Percentiles rank a stretch among this genome's conserved stretches.
These are phyloP conservation scores for Wiebesia pumilae DNA, from an alignment of 1,140 invertebrate genomes.

Conservation along the genomic window DNA sequence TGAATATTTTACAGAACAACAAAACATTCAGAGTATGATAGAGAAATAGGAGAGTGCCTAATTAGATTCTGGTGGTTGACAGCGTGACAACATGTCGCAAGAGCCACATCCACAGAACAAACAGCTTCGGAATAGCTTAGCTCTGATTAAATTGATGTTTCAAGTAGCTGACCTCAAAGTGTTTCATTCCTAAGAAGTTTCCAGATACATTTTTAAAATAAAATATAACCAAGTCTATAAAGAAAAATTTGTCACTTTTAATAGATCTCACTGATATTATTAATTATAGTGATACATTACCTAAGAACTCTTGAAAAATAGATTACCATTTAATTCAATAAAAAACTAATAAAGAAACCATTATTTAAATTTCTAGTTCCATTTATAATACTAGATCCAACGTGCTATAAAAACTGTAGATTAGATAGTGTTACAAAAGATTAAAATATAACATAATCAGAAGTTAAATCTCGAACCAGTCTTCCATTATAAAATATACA, in stretches of 20 bases:
- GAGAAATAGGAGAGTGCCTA: constrained; percentile 49
- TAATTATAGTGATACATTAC: no score
- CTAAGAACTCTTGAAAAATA: no score
- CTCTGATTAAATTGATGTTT: constrained; percentile 1
- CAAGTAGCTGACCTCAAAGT: constrained; percentile 31
- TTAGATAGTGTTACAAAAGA: no score
- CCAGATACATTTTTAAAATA: constrained; percentile 23
- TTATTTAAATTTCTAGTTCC: no score
- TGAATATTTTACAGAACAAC: background rate
- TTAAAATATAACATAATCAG: no score
- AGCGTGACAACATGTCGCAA: constrained; percentile 52
- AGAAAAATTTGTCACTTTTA: background rate
- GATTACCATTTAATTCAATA: no score
- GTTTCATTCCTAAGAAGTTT: background rate
- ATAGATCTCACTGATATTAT: no score
- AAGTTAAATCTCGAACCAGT: no score
- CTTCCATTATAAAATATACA: no score
- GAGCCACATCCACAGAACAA: constrained; percentile 17
- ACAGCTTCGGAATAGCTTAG: background rate
- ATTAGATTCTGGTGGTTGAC: constrained; percentile 59
- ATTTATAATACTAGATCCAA: no score
- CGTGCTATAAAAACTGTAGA: no score
- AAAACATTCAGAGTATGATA: background rate
- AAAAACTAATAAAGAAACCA: no score
- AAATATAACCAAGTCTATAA: background rate